Conservation (phyloP, 1,140 invertebrate species). For the Drosophila fuyamai region DNA sequence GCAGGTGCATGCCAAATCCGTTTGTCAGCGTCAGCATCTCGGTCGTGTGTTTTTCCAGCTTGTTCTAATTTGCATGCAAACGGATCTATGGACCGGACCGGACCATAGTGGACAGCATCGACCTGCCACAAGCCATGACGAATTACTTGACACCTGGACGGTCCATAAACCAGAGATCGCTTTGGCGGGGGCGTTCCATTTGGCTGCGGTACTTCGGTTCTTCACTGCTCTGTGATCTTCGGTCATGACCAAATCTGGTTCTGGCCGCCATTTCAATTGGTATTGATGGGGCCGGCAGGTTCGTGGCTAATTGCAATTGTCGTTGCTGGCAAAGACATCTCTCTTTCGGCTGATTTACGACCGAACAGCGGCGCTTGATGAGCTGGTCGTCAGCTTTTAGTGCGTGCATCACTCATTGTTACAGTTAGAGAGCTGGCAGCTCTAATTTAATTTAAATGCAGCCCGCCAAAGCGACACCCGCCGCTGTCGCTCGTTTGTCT, state of each 20-base stretch:
- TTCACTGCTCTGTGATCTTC: background rate
- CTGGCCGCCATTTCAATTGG: conserved; percentile 62
- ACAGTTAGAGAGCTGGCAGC: conserved; percentile 78
- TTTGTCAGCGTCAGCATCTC: conserved; percentile 53
- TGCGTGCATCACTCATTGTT: conserved; percentile 82
- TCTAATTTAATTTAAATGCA: conserved; percentile 83
- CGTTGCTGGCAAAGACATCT: conserved; percentile 47
- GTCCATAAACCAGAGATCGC: conserved; percentile 25
- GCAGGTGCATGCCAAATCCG: conserved; percentile 79
- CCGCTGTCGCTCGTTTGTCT: conserved; percentile 63
- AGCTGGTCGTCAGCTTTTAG: conserved; percentile 68
- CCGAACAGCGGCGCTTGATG: conserved; percentile 49
- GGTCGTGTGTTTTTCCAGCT: conserved; percentile 68
- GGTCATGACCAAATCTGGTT: conserved; percentile 25
- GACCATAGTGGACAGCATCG: conserved; percentile 23
- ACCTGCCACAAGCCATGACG: conserved; percentile 72
- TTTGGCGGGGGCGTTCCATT: conserved; percentile 55
- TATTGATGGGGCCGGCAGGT: conserved; percentile 56
- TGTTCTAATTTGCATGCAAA: conserved; percentile 81
- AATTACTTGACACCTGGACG: conserved; percentile 71
- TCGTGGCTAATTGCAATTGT: conserved; percentile 68
- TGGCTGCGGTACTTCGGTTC: conserved; percentile 3
- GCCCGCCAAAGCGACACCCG: conserved; percentile 55
- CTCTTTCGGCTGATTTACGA: conserved; percentile 63
- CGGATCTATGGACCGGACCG: conserved; percentile 71